A percentile compares a stretch with the other conserved stretches of the same genome.
These are phyloP conservation scores for Eupithecia centaureata DNA, from an alignment of 2,888 invertebrate genomes.

Conservation along the genomic window DNA sequence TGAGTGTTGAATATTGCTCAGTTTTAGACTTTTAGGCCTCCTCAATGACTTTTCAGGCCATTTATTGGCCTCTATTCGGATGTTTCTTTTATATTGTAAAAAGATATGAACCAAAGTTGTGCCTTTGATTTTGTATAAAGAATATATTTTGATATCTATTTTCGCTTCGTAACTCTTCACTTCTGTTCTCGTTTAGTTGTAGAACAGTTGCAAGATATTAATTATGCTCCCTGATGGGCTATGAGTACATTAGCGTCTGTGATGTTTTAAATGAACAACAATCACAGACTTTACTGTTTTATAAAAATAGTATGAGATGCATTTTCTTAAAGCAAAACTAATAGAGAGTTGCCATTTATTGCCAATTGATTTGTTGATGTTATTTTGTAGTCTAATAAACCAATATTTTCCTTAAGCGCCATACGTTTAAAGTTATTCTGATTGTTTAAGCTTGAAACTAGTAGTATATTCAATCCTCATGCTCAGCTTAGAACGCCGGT, in stretches of 20 bases:
- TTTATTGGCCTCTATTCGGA: not conserved
- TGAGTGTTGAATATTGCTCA: slow-evolving; percentile 43
- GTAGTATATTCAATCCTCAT: slow-evolving; percentile 43
- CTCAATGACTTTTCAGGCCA: not conserved
- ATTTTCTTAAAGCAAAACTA: not conserved
- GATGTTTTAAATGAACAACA: not conserved
- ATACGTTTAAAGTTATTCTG: slow-evolving; percentile 12
- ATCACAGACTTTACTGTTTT: not conserved
- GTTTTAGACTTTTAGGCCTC: slow-evolving; percentile 9
- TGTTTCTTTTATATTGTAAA: not conserved
- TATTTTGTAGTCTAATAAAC: not conserved
- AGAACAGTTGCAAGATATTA: not conserved
- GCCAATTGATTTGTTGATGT: not conserved
- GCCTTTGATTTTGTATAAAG: slow-evolving; percentile 29
- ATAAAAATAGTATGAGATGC: not conserved
- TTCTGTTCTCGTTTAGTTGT: not conserved
- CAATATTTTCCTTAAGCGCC: slow-evolving; percentile 10
- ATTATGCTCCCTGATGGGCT: not conserved
- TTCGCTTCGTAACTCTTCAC: slow-evolving; percentile 13
- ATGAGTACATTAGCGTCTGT: not conserved
- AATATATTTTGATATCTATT: slow-evolving; percentile 27
- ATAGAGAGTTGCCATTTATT: not conserved
- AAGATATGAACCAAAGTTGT: slow-evolving; percentile 13
- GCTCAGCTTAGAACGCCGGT: slow-evolving; percentile 31
- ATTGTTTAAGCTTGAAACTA: slow-evolving; percentile 24